Percentiles rank a stretch among this genome's conserved stretches.
These are phyloP conservation scores for Cherax destructor DNA, from an alignment of 1,140 invertebrate genomes.

Conservation along the genomic window DNA sequence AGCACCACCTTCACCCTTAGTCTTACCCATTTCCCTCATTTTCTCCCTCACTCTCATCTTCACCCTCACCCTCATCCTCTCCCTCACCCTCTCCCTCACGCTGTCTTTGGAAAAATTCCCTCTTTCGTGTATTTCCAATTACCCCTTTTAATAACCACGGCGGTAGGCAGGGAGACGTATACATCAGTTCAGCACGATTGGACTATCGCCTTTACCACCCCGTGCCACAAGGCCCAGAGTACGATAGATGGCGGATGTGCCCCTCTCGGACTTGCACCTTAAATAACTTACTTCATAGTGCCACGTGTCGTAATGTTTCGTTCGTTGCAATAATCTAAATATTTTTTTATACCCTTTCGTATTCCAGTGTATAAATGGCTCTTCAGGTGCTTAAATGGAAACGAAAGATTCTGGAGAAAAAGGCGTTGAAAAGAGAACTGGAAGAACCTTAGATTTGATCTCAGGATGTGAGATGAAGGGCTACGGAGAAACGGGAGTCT, in stretches of 20 bases:
- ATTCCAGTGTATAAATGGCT: background rate
- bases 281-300: conserved; percentile 64
- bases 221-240: conserved; percentile 9
- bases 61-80: background rate
- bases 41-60: background rate
- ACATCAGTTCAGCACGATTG: background rate
- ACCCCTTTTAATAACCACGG: conserved; percentile 67
- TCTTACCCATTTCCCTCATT: background rate
- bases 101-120: conserved; percentile 57
- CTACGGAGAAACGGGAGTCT: background rate
- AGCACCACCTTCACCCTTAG: background rate
- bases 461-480: too few relatives aligned
- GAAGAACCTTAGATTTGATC: background rate
- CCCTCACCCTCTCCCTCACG: background rate
- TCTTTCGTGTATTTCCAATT: conserved; percentile 68
- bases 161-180: background rate
- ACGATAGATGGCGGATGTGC: background rate
- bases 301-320: conserved; percentile 37
- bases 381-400: background rate
- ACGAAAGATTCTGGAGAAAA: background rate
- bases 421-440: background rate
- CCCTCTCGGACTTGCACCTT: conserved; percentile 28
- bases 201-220: background rate
- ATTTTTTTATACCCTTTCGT: conserved; percentile 15
- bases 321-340: conserved; percentile 40